Conservation (phyloP, 2,113 vertebrate species). For the Mesoclemmys tuberculata region DNA sequence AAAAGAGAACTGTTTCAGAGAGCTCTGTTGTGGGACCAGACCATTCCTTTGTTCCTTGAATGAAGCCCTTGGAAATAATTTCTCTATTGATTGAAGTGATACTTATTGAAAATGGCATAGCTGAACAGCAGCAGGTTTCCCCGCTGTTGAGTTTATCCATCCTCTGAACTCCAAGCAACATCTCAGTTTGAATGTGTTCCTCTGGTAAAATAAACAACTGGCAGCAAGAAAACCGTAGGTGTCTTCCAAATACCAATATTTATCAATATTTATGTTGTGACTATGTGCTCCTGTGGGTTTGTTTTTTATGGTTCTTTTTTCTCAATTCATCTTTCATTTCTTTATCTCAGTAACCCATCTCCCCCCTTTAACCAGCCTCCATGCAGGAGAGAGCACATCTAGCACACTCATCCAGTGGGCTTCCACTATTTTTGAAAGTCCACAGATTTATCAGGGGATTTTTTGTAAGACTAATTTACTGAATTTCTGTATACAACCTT, state of each 20-base stretch:
- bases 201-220: conserved; percentile 31
- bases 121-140: conserved; percentile 43
- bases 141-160: background rate
- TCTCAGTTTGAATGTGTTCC: background rate
- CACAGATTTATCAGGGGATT: background rate
- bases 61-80: conserved; percentile 44
- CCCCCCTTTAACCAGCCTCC: background rate
- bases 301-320: background rate
- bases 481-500: background rate
- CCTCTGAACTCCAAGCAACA: conserved; percentile 13
- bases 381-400: background rate
- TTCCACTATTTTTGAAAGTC: background rate
- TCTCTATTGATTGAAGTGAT: conserved; percentile 33
- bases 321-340: background rate
- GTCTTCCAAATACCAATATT: conserved; percentile 14
- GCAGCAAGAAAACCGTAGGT: conserved; percentile 4
- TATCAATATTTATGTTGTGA: background rate
- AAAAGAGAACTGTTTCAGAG: conserved; percentile 23
- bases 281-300: background rate
- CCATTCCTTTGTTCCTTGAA: conserved; percentile 2
- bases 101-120: conserved; percentile 38
- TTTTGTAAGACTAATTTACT: background rate
- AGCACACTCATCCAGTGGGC: background rate
- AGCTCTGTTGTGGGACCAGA: conserved; percentile 12
- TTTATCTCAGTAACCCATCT: background rate